Conservation (phyloP, 2,113 vertebrate genomes). For the Fulmarus glacialis region DNA sequence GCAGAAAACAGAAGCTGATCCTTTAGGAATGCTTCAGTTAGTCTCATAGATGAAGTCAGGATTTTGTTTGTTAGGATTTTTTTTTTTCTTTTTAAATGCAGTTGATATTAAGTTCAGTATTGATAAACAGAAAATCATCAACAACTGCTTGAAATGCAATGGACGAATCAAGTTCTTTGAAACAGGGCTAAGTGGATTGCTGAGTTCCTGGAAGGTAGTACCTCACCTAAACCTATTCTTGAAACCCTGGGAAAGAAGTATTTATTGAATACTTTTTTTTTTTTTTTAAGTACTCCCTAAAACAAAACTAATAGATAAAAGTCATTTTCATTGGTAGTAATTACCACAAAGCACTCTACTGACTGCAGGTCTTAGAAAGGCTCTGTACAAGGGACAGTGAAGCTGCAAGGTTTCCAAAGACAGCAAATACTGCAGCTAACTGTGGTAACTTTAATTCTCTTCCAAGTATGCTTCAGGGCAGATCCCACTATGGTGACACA, state of each 20-base stretch:
- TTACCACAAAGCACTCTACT: not conserved
- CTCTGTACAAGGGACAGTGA: not conserved
- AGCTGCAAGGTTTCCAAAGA: not conserved
- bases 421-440: not conserved
- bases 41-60: not conserved
- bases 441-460: not conserved
- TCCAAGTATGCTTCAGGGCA: not conserved
- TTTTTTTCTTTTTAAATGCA: not conserved
- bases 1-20: not conserved
- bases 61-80: not conserved
- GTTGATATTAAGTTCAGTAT: not conserved
- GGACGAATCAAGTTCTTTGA: not conserved
- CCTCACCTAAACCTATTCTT: constrained; percentile 5
- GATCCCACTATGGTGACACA: not conserved
- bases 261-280: not conserved
- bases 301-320: not conserved
- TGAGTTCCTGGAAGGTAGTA: constrained; percentile 9
- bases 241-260: constrained; percentile 21
- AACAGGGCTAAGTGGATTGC: not conserved
- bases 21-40: not conserved
- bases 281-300: not conserved
- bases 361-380: not conserved
- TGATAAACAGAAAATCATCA: not conserved
- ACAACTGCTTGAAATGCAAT: not conserved
- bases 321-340: not conserved